Conservation (phyloP, 2,888 invertebrate genomes). For the Peribatodes rhomboidaria region DNA sequence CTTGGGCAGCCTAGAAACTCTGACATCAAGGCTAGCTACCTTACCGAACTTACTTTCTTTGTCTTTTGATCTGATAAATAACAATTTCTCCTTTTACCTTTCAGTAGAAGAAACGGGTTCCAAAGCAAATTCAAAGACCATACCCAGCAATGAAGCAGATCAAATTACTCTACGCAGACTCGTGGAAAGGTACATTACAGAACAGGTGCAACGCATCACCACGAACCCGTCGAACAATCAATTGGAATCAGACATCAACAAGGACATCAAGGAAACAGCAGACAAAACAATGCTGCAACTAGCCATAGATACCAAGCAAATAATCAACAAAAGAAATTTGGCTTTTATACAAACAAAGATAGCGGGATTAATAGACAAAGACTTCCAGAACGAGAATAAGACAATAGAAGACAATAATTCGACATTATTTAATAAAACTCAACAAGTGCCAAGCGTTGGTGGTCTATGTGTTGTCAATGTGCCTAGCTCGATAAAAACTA, state of each 20-base stretch:
- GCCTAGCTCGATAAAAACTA: no score
- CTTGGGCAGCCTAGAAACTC: no score
- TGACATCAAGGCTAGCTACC: no score
- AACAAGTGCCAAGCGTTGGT: no score
- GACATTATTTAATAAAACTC: not conserved
- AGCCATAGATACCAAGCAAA: not conserved
- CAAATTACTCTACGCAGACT: constrained; percentile 47
- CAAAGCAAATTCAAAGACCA: no score
- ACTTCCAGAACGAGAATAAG: not conserved
- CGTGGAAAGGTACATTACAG: not conserved
- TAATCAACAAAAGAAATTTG: not conserved
- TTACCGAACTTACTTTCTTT: no score
- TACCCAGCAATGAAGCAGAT: no score
- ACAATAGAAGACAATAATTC: not conserved
- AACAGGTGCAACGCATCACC: not conserved
- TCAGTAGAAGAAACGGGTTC: no score
- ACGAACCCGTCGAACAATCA: not conserved
- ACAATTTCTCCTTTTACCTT: no score
- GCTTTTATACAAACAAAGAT: not conserved
- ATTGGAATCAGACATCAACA: not conserved
- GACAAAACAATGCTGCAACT: not conserved
- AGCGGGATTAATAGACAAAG: not conserved
- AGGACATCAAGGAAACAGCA: not conserved
- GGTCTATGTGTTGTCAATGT: no score
- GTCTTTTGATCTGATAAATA: no score